Percentiles rank a stretch among this genome's conserved stretches.
Evolutionary conservation across 2,113 vertebrate species (phyloP).

Genomic region (Alces alces): DNA sequence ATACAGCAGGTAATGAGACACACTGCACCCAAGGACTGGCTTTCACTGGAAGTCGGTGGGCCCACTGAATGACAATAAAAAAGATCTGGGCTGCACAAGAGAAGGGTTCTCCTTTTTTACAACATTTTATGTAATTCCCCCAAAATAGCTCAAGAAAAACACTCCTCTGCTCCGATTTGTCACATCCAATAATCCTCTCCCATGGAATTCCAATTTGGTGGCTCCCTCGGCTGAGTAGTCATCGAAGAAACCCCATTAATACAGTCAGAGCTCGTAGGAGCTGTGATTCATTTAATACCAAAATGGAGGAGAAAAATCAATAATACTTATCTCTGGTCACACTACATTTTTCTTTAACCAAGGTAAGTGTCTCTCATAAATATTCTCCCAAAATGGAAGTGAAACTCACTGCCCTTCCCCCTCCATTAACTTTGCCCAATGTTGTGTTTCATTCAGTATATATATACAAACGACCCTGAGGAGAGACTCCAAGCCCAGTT

Average conservation of each 20-base stretch:
- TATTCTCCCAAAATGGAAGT: not conserved
- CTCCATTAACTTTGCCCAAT: not conserved
- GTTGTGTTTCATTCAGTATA: not conserved
- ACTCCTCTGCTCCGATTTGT: not conserved
- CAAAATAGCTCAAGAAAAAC: not conserved
- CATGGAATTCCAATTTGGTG: conserved; percentile 42
- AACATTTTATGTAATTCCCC: not conserved
- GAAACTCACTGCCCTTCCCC: not conserved
- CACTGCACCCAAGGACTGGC: not conserved
- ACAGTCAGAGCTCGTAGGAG: not conserved
- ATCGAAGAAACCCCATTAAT: conserved; percentile 59
- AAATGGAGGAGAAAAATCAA: conserved; percentile 57
- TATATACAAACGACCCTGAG: not conserved
- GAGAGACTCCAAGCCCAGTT: not conserved
- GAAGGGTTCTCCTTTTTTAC: not conserved
- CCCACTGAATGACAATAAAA: fast-evolving
- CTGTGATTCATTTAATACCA: conserved; percentile 61
- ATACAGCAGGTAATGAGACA: not conserved
- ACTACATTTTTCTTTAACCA: conserved; percentile 34
- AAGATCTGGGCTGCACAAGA: not conserved
- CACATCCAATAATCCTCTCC: conserved; percentile 30
- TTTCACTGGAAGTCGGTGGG: not conserved
- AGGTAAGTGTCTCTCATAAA: conserved; percentile 27
- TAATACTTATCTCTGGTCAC: conserved; percentile 48
- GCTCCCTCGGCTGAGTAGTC: conserved; percentile 1